Evolutionary conservation across 2,797 vertebrate species (phyloP), one percentile per base, ranked within the genome.

Genomic region (Myripristis murdjan): DNA sequence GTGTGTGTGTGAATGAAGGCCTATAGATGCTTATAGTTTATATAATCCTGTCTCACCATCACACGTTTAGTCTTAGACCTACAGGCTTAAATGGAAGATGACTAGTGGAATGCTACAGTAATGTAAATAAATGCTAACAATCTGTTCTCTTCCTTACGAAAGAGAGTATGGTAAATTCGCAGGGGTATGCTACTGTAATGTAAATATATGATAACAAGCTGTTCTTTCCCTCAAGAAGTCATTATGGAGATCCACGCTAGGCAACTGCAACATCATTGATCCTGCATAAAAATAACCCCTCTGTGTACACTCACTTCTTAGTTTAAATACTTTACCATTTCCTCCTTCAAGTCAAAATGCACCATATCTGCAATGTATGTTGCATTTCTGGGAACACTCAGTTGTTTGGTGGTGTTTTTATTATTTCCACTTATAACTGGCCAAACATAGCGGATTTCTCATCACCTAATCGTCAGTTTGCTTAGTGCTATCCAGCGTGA

Each of bases 1-100:
- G 14, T 12, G 31, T 43, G 6, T 58, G 11, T 59, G 47, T 48
- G 51, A 23, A 70, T 63, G 20, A 64, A 58, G 1, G 33, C 43
- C 16, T 3, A 23, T 16, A 48, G 59, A 35, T 28, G 41, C 43
- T 26, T 2, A 35, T 18, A 20, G 71, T 9, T 31, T n/a, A 6
- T 28, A 33, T 26, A 53, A 4, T 62, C 74, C 43, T 44, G 9
- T 35, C 8, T 44, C 53, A 48, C 43, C 22, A 6, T 23, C 22
- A 23, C 20, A n/a, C 15, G 2, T 49, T 49, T 63, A 43, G 35
- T 28, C 31, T 53, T 46, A 22, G 46, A 46, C 44, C n/a, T n/a
- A 55, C 57, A 18, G 28, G 10, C 10, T 14, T 52, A 1, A 2
- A 31, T n/a, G 26, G 51, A n/a, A 31, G n/a, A 31, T 7, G 23